These are phyloP conservation scores for Plotosus lineatus DNA, from an alignment of 2,113 vertebrate genomes.

Conservation along the genomic window DNA sequence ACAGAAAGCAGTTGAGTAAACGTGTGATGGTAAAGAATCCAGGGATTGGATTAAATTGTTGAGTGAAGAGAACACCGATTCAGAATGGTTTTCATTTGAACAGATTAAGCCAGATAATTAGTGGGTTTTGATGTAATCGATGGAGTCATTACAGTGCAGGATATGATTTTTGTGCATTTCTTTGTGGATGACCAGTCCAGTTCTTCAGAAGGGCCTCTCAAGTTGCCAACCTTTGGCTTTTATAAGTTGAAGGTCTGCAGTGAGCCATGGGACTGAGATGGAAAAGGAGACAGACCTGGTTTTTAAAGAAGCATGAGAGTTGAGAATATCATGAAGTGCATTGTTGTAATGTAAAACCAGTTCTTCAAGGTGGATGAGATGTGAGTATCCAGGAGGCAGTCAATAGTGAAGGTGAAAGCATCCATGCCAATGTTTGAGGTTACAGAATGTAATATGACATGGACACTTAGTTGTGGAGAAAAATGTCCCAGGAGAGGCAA, in stretches of 20 bases:
- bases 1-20: constrained; percentile 10
- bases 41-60: background rate
- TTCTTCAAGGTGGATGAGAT: too few species aligned
- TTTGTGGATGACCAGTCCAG: constrained; percentile 1
- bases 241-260: background rate
- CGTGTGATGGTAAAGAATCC: background rate
- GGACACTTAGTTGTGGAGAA: too few species aligned
- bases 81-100: constrained; percentile 16
- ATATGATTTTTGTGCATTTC: constrained; percentile 4
- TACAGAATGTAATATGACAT: too few species aligned
- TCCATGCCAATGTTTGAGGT: too few species aligned
- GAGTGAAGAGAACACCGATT: constrained; percentile 14
- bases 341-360: background rate
- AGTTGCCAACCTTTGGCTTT: constrained; percentile 24
- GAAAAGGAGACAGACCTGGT: too few species aligned
- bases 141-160: constrained; percentile 24
- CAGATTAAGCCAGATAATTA: constrained; percentile 23
- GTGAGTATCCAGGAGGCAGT: too few species aligned
- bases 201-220: background rate
- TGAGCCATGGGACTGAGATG: constrained; percentile 13
- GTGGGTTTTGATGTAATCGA: constrained; percentile 3
- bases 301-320: constrained; percentile 9
- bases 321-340: background rate
- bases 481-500: too few species aligned
- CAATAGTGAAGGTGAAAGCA: too few species aligned